A percentile compares a stretch with the other conserved stretches of the same genome.
phyloP scores from a whole-genome alignment of 2,113 vertebrate genomes.

The Actinemys pallida region DNA sequence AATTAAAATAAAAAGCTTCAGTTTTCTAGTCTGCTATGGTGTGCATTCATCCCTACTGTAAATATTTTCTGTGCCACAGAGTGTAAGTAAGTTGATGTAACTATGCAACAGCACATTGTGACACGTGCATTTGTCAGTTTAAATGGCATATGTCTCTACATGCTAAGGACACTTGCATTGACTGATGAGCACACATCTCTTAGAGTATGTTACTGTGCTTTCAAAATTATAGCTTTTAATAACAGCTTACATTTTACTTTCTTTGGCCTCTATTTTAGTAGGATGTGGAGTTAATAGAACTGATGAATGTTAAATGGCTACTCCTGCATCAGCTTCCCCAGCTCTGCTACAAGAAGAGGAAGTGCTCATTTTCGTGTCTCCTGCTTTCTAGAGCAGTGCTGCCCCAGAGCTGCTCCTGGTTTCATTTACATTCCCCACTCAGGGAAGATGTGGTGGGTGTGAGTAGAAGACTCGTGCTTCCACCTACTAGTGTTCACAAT shows the following conservation, averaged over 20 bases:
- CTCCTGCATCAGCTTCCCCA: background rate
- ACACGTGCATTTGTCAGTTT: background rate
- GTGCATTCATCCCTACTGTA: too few species aligned
- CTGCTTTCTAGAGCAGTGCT: background rate
- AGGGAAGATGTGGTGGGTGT: rapidly evolving
- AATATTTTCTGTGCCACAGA: background rate
- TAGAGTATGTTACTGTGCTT: background rate
- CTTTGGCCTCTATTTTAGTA: background rate
- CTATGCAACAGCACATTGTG: too few species aligned
- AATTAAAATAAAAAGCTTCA: too few species aligned
- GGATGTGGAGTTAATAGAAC: background rate
- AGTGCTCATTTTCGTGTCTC: background rate
- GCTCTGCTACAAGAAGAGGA: background rate
- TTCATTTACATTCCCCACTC: background rate
- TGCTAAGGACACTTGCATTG: background rate
- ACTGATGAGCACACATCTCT: background rate
- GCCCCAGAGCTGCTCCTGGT: background rate
- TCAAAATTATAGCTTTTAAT: background rate
- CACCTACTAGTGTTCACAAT: too few species aligned
- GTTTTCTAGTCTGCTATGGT: background rate
- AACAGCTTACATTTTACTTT: background rate
- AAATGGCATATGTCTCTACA: background rate
- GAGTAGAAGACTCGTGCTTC: background rate
- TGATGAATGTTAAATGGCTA: background rate
- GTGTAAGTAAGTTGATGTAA: background rate